phyloP scores from a whole-genome alignment of 2,888 invertebrate genomes.

The Danaus chrysippus region DNA sequence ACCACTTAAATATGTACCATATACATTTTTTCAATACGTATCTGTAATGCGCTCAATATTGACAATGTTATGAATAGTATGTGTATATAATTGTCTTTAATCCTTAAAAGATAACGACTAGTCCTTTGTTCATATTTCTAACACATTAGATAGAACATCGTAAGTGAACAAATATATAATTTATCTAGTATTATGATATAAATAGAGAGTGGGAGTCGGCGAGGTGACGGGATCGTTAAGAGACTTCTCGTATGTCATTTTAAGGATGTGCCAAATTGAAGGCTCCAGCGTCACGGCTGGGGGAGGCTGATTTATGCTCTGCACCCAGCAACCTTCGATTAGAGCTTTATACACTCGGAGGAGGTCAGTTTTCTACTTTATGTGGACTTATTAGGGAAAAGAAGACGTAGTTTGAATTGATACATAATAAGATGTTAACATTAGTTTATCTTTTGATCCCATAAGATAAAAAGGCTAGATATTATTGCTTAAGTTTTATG shows the following conservation, averaged over 20 bases:
- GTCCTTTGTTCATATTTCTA: no score
- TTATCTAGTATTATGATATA: constrained; percentile 21
- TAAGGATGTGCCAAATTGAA: constrained; percentile 80
- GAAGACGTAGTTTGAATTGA: neutral
- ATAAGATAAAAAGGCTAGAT: no score
- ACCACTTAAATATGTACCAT: no score
- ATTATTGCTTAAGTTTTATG: no score
- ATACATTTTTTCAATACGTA: no score
- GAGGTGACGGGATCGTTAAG: constrained; percentile 59
- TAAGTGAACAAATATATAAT: no score
- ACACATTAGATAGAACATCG: no score
- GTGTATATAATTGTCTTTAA: no score
- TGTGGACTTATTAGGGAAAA: neutral
- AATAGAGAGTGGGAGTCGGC: constrained; percentile 26
- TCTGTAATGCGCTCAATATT: no score
- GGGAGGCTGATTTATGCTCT: constrained; percentile 75
- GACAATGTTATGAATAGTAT: no score
- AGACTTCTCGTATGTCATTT: constrained; percentile 77
- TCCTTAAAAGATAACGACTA: no score
- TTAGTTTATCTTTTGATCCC: neutral
- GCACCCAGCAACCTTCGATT: constrained; percentile 57
- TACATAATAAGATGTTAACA: neutral
- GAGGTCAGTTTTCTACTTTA: constrained; percentile 67
- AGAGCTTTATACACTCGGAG: constrained; percentile 72
- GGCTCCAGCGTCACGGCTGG: constrained; percentile 73